These are phyloP conservation scores for Bufotes viridis DNA, from an alignment of 2,797 vertebrate genomes.

Conservation along the genomic window DNA sequence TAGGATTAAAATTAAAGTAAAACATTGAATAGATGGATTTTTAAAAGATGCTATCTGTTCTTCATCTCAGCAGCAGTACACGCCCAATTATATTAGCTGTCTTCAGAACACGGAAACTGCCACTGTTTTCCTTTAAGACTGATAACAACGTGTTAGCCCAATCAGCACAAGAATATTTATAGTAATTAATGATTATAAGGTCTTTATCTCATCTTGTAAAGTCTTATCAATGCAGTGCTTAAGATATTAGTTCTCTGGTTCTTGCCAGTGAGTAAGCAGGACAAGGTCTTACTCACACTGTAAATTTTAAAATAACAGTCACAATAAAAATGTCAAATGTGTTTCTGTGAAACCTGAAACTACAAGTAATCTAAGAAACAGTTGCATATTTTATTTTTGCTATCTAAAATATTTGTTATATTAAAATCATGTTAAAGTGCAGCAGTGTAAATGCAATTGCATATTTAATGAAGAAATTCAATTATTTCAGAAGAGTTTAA, in stretches of 20 bases:
- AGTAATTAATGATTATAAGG: slow-evolving; percentile 61
- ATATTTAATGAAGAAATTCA: background rate
- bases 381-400: background rate
- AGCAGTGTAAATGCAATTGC: background rate
- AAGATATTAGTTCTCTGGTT: slow-evolving; percentile 64
- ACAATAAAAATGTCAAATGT: slow-evolving; percentile 41
- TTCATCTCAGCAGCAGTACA: slow-evolving; percentile 57
- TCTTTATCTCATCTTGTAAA: slow-evolving; percentile 67
- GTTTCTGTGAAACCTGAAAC: slow-evolving; percentile 3
- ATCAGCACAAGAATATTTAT: slow-evolving; percentile 63
- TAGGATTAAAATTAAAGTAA: background rate
- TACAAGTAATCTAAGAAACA: background rate
- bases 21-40: background rate
- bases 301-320: slow-evolving; percentile 49
- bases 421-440: background rate
- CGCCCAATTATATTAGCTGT: slow-evolving; percentile 59
- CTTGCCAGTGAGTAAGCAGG: slow-evolving; percentile 64
- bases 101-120: slow-evolving; percentile 59
- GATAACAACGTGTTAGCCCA: slow-evolving; percentile 62
- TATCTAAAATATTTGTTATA: background rate
- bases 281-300: slow-evolving; percentile 57
- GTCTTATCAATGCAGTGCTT: slow-evolving; percentile 62
- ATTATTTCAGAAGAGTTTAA: too few relatives aligned
- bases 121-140: slow-evolving; percentile 57
- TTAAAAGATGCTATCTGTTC: background rate